Percentiles rank a stretch among this genome's conserved stretches.
These are phyloP conservation scores for Mesoclemmys tuberculata DNA, from an alignment of 2,113 vertebrate genomes.

Conservation along the genomic window DNA sequence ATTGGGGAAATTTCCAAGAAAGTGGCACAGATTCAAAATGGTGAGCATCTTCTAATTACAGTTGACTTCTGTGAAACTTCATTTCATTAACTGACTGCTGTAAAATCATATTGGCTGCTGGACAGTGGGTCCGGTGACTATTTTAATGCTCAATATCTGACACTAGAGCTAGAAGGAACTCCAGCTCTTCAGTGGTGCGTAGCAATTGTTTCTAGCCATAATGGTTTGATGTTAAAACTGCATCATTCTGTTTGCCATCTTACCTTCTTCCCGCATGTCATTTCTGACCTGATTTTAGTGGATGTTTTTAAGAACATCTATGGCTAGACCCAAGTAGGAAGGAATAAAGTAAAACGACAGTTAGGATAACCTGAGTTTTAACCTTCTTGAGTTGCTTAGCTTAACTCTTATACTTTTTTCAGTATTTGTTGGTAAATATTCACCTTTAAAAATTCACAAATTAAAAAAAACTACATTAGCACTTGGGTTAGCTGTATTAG, in stretches of 20 bases:
- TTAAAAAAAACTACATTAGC: background rate
- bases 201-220: background rate
- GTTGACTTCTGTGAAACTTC: background rate
- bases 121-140: background rate
- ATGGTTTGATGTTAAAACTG: background rate
- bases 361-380: background rate
- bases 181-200: background rate
- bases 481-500: background rate
- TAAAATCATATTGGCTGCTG: background rate
- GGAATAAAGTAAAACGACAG: too few relatives aligned
- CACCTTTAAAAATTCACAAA: background rate
- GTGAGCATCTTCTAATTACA: constrained; percentile 76
- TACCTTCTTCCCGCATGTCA: background rate
- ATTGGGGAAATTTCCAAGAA: constrained; percentile 99
- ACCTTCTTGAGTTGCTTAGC: background rate
- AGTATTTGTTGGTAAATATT: background rate
- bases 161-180: background rate
- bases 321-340: background rate
- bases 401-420: too few relatives aligned
- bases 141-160: background rate
- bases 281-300: background rate
- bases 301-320: background rate
- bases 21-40: constrained; percentile 98
- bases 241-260: background rate
- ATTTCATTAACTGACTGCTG: background rate